Evolutionary conservation across 2,888 invertebrate species (phyloP).

Genomic region (Cryptocheilus praepositus): DNA sequence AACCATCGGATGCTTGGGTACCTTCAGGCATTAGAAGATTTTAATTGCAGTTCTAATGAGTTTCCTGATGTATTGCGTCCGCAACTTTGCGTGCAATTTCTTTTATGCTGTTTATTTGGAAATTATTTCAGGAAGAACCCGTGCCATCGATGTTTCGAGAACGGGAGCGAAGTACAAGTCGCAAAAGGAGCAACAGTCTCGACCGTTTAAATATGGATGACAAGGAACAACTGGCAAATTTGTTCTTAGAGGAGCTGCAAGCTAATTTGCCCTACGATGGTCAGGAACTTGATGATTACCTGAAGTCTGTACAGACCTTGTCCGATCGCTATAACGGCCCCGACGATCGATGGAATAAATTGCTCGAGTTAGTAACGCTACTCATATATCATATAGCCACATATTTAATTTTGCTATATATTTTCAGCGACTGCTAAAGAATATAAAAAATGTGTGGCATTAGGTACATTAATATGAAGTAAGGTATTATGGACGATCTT

Average conservation of each 20-base stretch:
- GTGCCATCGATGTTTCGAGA: constrained; percentile 67
- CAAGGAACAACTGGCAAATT: constrained; percentile 48
- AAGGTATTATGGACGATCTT: neutral
- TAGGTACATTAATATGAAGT: no score
- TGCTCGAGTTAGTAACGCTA: constrained; percentile 50
- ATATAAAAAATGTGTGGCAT: neutral
- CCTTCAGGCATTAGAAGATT: no score
- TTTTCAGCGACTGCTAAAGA: neutral
- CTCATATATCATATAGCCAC: neutral
- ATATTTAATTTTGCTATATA: neutral
- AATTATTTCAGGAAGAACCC: constrained; percentile 43
- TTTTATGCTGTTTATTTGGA: no score
- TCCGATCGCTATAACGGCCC: constrained; percentile 51
- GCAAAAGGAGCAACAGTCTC: constrained; percentile 47
- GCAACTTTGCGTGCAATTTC: no score
- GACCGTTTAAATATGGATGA: constrained; percentile 37
- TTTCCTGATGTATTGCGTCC: no score
- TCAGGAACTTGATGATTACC: constrained; percentile 49
- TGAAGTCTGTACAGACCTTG: constrained; percentile 50
- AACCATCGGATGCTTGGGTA: no score
- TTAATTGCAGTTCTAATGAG: no score
- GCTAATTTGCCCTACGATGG: constrained; percentile 48
- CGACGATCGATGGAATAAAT: constrained; percentile 47
- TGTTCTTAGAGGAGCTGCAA: constrained; percentile 56
- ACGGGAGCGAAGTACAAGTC: constrained; percentile 60